Percentiles rank a stretch among this genome's conserved stretches.
These are phyloP conservation scores for Fistularia commersonii DNA, from an alignment of 2,797 vertebrate genomes.

Conservation along the genomic window DNA sequence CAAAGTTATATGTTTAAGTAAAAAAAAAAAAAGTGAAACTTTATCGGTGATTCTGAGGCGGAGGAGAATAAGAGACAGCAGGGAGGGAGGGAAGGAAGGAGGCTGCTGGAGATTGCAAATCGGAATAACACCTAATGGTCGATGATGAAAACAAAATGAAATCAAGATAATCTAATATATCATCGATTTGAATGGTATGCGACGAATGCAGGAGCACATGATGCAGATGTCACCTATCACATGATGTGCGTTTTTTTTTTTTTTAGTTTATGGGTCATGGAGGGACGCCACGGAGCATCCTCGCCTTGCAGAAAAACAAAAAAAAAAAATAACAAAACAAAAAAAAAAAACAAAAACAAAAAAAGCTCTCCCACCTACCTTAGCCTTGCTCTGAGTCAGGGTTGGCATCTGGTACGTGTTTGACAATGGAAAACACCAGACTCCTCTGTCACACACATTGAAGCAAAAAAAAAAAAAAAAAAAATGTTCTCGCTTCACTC, in stretches of 20 bases:
- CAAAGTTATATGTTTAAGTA: conserved; percentile 2
- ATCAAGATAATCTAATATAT: conserved; percentile 59
- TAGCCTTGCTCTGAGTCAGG: conserved; percentile 74
- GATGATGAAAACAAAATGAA: conserved; percentile 25
- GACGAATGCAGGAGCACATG: conserved; percentile 51
- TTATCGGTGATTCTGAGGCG: conserved; percentile 6
- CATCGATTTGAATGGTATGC: conserved; percentile 37
- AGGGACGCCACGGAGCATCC: background rate
- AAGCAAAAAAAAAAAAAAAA: too few species aligned
- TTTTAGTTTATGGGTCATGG: conserved; percentile 15
- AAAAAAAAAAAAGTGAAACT: background rate
- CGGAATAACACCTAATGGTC: too few species aligned
- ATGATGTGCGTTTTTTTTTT: conserved; percentile 45
- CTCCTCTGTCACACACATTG: conserved; percentile 77
- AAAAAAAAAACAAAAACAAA: background rate
- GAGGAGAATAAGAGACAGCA: background rate
- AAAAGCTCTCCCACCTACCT: conserved; percentile 71
- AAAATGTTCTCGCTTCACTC: conserved; percentile 55
- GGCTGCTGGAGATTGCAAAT: too few species aligned
- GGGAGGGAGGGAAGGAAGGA: conserved; percentile 7
- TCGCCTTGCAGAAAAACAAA: too few species aligned
- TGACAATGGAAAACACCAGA: conserved; percentile 72
- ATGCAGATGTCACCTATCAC: conserved; percentile 56
- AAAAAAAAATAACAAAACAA: background rate
- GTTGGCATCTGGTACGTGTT: conserved; percentile 77